Evolutionary conservation across 2,113 vertebrate genomes (phyloP), one percentile per base, ranked within the genome.

Genomic region (Seriola dumerili): DNA sequence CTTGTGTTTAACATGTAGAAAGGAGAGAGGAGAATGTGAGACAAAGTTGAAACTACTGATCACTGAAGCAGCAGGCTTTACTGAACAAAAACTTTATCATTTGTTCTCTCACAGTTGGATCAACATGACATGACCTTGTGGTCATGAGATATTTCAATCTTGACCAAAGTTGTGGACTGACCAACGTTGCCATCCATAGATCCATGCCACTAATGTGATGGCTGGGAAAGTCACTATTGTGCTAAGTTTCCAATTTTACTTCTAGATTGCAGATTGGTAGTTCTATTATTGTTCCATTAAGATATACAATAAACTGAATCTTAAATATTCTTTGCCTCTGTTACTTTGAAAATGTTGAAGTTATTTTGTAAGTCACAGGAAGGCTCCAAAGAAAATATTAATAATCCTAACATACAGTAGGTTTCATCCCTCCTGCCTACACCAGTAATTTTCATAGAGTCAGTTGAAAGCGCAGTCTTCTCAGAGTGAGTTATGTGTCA

Each of bases 401-500:
- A 5, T 5, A 48, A 68, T 50, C 44, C 16, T 21, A 50, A 21
- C 46, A 50, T 9, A 19, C 25, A 68, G 9, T 34, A 17, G 12
- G 25, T 34, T 36, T n/a, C 8, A 23, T 1, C 52, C 40, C 5
- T 52, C 11, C 29, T 29, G 32, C 19, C 23, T 9, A 29, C 23
- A 29, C 40, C 36, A 65, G 17, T 19, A 4, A 78, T 66, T 70
- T 67, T n/a, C 16, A 2, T 10, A 64, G 40, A 21, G 40, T 71
- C 78, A 68, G 67, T 57, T 72, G 65, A 71, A 78, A 21, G 54
- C 68, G 80, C 16, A 12, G 61, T 21, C 42, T 50, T 62, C 69
- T 67, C 23, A 42, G 40, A 72, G 52, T 83, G 63, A 77, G 72
- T 84, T 85, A 52, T 81, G 77, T 75, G 64, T 77, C 76, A 81